Percentiles rank a stretch among this genome's conserved stretches.
These are phyloP conservation scores for Spinus pinus DNA, from an alignment of 2,797 vertebrate genomes.

Conservation along the genomic window DNA sequence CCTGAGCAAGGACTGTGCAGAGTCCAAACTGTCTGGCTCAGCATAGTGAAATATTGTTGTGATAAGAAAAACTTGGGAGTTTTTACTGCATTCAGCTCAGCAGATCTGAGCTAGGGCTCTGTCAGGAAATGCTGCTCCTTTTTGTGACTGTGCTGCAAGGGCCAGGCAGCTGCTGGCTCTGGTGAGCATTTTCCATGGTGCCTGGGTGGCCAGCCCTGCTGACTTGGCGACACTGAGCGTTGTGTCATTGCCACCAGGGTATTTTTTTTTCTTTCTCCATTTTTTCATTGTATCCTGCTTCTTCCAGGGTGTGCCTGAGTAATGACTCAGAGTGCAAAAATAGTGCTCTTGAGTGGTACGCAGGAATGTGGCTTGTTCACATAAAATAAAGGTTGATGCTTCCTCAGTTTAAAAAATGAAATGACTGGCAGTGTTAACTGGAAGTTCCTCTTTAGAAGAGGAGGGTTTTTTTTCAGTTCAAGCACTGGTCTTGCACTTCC, in stretches of 20 bases:
- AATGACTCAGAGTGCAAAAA: slow-evolving; percentile 48
- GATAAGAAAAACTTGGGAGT: neutral
- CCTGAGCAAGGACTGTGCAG: neutral
- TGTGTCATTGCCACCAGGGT: neutral
- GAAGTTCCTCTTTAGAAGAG: neutral
- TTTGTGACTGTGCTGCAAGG: neutral
- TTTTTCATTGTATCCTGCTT: neutral
- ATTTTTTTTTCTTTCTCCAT: too few relatives aligned
- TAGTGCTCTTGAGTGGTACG: neutral
- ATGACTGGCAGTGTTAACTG: neutral
- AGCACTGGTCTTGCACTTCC: neutral
- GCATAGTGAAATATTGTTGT: neutral
- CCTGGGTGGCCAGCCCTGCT: slow-evolving; percentile 11
- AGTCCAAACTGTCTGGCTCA: neutral
- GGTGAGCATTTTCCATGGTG: neutral
- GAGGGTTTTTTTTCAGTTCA: neutral
- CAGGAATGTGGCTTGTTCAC: neutral
- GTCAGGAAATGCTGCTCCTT: neutral
- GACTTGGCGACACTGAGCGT: neutral
- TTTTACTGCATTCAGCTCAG: neutral
- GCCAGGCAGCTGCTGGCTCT: neutral
- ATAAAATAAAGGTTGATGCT: neutral
- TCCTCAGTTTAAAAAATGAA: neutral
- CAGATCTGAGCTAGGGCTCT: neutral
- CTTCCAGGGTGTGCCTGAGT: slow-evolving; percentile 38